Evolutionary conservation across 2,113 vertebrate genomes (phyloP), one percentile per base, ranked within the genome.

Genomic region (Dicrurus megarhynchus): DNA sequence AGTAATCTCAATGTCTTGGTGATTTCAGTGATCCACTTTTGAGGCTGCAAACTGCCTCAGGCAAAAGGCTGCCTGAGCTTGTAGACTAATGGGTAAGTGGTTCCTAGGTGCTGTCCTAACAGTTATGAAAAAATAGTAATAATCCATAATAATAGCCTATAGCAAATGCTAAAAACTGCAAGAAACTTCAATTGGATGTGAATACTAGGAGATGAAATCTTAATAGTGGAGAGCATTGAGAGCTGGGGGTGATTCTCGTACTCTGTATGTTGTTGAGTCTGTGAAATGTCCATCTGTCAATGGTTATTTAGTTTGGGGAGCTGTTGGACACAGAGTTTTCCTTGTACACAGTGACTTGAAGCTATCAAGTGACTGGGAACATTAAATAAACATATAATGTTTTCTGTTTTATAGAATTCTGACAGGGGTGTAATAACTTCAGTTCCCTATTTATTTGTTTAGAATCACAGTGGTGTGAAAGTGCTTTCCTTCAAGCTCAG

Each of bases 401-500:
- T 94, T 90, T 93, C 89, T 90, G 69, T 16, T 95, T 86, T 95
- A 87, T 71, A 92, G 95, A 84, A 64, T 92, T 90, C 70, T 95
- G 95, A 95, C 86, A 96, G 69, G 42, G n/a, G 8, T 92, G 50
- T 95, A 94, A 89, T 74, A 95, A 92, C 93, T 87, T 90, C 73
- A 84, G 57, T 80, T 90, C 63, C 59, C 59, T 92, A 30, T 90
- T 90, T 90, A 55, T 90, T 87, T 95, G 82, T 90, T 95, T 92
- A 41, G 83, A 95, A 90, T 84, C 7, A 53, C 35, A 89, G 20
- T 78, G 89, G 19, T 92, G 82, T 94, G 92, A 95, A 96, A 95
- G 56, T 95, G 90, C 67, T 90, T 94, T 88, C 64, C 76, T 70
- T 95, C 76, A 96, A 94, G 95, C 92, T 95, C 68, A 92, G 71